phyloP scores from a whole-genome alignment of 2,113 vertebrate species.

The Barbus barbus region DNA sequence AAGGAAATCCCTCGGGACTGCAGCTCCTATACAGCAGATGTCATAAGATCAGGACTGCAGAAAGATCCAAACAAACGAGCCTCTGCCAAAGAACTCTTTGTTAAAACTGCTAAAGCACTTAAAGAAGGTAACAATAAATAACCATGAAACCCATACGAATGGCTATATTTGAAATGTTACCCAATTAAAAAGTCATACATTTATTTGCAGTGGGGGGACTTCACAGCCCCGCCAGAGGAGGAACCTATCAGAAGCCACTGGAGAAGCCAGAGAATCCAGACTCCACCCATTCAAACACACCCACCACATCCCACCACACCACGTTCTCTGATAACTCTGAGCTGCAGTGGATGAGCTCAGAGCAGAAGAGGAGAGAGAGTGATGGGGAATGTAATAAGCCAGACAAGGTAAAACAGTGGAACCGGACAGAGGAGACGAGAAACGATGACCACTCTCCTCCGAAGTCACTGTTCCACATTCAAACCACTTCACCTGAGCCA shows the following conservation, averaged over 20 bases:
- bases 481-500: constrained; percentile 56
- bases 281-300: constrained; percentile 32
- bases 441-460: constrained; percentile 43
- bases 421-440: constrained; percentile 35
- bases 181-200: background rate
- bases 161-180: background rate
- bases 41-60: constrained; percentile 85
- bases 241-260: constrained; percentile 81
- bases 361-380: constrained; percentile 31
- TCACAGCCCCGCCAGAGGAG: constrained; percentile 81
- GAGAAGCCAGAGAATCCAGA: constrained; percentile 43
- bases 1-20: constrained; percentile 90
- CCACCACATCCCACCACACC: constrained; percentile 41
- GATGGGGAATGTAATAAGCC: constrained; percentile 29
- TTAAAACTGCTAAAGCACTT: constrained; percentile 77
- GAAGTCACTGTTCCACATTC: constrained; percentile 61
- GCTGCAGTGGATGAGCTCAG: constrained; percentile 54
- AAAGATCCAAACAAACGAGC: constrained; percentile 84
- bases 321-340: constrained; percentile 50
- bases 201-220: constrained; percentile 85
- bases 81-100: constrained; percentile 77
- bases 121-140: constrained; percentile 75
- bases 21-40: constrained; percentile 77
- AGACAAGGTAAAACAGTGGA: constrained; percentile 28
- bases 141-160: background rate